phyloP scores from a whole-genome alignment of 64 coral and sea anemone genomes.

The Stichodactyla helianthus region DNA sequence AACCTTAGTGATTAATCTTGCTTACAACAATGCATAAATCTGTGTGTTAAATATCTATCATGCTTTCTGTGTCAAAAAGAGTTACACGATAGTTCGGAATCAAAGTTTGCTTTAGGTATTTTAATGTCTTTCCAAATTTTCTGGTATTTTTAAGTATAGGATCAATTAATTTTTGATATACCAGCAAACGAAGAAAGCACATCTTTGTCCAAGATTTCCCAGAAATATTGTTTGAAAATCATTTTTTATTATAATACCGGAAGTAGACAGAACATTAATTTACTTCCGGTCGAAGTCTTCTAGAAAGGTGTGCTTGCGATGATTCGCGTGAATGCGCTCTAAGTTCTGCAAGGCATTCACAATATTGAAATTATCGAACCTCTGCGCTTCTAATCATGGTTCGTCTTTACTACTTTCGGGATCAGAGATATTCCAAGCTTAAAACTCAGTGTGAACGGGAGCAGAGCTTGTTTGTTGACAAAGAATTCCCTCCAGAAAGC shows the following conservation, averaged over 20 bases:
- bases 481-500: slow-evolving; percentile 79
- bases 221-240: neutral
- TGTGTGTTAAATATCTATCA: neutral
- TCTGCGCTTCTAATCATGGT: slow-evolving; percentile 41
- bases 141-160: no score
- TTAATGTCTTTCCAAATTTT: no score
- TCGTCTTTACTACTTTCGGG: slow-evolving; percentile 62
- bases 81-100: no score
- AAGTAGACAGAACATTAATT: neutral
- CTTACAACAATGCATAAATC: neutral
- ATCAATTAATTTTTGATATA: neutral
- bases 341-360: neutral
- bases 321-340: slow-evolving; percentile 8
- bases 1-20: neutral
- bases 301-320: neutral
- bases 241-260: neutral
- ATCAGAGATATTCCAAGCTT: slow-evolving; percentile 71
- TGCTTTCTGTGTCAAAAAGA: neutral
- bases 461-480: slow-evolving; percentile 72
- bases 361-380: neutral
- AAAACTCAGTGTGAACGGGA: slow-evolving; percentile 78
- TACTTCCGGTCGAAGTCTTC: neutral
- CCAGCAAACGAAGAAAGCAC: no score
- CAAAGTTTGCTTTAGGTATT: no score
- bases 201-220: no score